Percentiles rank a stretch among this genome's conserved stretches.
phyloP scores from a whole-genome alignment of 2,888 invertebrate species.

The Drosophila kokeensis region DNA sequence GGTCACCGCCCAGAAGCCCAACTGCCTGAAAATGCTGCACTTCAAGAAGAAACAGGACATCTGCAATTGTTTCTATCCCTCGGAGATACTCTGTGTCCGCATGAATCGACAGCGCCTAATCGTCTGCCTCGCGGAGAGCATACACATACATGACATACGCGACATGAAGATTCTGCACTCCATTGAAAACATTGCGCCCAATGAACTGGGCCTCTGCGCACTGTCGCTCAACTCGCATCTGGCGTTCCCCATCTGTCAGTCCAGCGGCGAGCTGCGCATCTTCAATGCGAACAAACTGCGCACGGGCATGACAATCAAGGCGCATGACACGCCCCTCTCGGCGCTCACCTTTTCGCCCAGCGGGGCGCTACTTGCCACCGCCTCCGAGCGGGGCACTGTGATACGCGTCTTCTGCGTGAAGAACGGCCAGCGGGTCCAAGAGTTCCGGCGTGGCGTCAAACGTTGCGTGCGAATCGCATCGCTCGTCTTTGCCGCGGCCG shows the following conservation, averaged over 20 bases:
- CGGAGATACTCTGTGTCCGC: constrained; percentile 83
- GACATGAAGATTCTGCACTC: constrained; percentile 85
- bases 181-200: constrained; percentile 83
- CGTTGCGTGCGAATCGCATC: constrained; percentile 84
- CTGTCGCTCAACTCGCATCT: constrained; percentile 84
- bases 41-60: constrained; percentile 85
- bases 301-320: constrained; percentile 81
- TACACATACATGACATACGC: constrained; percentile 85
- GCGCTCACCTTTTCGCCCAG: constrained; percentile 84
- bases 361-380: constrained; percentile 84
- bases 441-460: constrained; percentile 84
- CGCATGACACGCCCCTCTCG: constrained; percentile 83
- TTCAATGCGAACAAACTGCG: constrained; percentile 83
- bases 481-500: constrained; percentile 82
- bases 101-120: constrained; percentile 84
- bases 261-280: constrained; percentile 83
- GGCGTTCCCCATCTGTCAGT: constrained; percentile 83
- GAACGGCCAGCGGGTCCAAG: constrained; percentile 84
- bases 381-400: constrained; percentile 85
- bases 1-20: constrained; percentile 84
- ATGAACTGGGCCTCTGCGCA: constrained; percentile 83
- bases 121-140: constrained; percentile 83
- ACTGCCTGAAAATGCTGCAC: constrained; percentile 84
- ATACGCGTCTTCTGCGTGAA: constrained; percentile 85
- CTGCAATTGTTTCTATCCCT: constrained; percentile 84